Evolutionary conservation across 2,797 vertebrate species (phyloP).

Genomic region (Aulostomus chinensis): DNA sequence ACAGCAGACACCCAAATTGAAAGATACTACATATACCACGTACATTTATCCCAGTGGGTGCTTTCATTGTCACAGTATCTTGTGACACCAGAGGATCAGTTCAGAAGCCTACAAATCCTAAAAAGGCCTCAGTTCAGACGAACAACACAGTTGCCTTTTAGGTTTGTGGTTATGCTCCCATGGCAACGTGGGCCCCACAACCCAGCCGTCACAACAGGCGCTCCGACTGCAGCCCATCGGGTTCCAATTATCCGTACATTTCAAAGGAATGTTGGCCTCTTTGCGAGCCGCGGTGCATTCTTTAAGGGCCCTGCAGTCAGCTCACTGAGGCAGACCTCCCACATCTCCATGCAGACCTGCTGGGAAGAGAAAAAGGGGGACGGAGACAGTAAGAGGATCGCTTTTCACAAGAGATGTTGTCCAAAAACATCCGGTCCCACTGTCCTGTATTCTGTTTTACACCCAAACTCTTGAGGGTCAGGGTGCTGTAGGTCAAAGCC

Average conservation of each 20-base stretch:
- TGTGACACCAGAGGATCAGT: conserved; percentile 25
- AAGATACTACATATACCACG: neutral
- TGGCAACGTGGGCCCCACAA: conserved; percentile 55
- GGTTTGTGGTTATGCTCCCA: conserved; percentile 65
- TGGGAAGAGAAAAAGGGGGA: conserved; percentile 3
- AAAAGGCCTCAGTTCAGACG: conserved; percentile 23
- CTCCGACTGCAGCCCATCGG: conserved; percentile 73
- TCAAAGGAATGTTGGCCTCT: conserved; percentile 78
- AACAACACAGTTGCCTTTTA: conserved; percentile 45
- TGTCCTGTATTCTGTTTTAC: conserved; percentile 63
- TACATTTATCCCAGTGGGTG: conserved; percentile 2
- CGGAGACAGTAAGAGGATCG: conserved; percentile 29
- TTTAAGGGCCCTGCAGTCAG: conserved; percentile 61
- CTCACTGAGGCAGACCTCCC: conserved; percentile 72
- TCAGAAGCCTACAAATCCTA: conserved; percentile 33
- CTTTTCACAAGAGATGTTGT: conserved; percentile 51
- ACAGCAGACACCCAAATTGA: neutral
- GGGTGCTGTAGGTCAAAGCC: conserved; percentile 67
- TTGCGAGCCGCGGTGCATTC: conserved; percentile 64
- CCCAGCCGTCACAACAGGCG: conserved; percentile 76
- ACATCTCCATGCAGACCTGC: conserved; percentile 62
- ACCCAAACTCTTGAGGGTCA: conserved; percentile 53
- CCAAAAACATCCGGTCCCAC: conserved; percentile 70
- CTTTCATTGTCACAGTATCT: conserved; percentile 17
- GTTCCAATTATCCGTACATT: conserved; percentile 81